A percentile compares a stretch with the other conserved stretches of the same genome.
Conservation (phyloP, 23 tunicate species). For the Styela clava region DNA sequence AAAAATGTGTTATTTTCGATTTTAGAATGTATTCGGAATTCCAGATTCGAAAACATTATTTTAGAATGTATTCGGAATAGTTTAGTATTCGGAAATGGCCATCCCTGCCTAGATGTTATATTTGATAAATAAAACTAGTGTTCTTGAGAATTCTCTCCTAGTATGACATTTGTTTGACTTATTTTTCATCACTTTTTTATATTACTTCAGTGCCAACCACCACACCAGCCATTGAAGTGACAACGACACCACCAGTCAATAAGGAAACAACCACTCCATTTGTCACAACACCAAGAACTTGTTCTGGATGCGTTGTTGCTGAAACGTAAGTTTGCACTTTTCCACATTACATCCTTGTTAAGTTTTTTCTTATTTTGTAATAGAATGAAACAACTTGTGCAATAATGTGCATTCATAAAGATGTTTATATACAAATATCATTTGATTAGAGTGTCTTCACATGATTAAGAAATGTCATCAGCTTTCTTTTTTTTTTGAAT, state of each 20-base stretch:
- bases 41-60: too few species aligned
- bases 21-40: too few species aligned
- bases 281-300: constrained; percentile 38
- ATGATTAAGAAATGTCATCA: too few species aligned
- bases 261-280: neutral
- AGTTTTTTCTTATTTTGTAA: neutral
- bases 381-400: neutral
- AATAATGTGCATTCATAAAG: neutral
- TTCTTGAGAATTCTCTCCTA: too few species aligned
- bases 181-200: neutral
- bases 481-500: too few species aligned
- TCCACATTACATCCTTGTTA: neutral
- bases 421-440: neutral
- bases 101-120: too few species aligned
- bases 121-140: too few species aligned
- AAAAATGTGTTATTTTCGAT: too few species aligned
- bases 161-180: too few species aligned
- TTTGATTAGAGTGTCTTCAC: too few species aligned
- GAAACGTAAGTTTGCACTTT: constrained; percentile 39
- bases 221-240: constrained; percentile 6
- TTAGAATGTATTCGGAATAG: too few species aligned
- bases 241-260: neutral
- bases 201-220: constrained; percentile 16
- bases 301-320: constrained; percentile 47
- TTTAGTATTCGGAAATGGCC: too few species aligned